Conservation (phyloP, 2,113 vertebrate species). For the Ginglymostoma cirratum region DNA sequence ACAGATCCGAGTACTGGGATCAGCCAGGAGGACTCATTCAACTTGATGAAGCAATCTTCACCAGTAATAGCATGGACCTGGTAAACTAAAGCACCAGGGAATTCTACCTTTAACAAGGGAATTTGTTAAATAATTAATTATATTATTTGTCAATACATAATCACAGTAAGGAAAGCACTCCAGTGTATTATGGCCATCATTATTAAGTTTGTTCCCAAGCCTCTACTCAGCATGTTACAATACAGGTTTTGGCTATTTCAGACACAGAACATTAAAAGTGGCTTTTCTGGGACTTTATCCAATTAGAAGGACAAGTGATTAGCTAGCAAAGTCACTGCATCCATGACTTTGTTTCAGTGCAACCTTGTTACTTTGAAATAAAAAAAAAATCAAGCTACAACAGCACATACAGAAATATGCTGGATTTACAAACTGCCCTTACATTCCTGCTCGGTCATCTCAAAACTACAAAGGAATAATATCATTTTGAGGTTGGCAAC, state of each 20-base stretch:
- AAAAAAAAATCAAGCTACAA: too few relatives aligned
- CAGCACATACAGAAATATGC: neutral
- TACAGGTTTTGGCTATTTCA: neutral
- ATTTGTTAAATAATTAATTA: conserved; percentile 5
- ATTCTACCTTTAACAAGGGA: neutral
- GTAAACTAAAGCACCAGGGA: conserved; percentile 13
- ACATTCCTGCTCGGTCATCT: neutral
- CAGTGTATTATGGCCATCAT: neutral
- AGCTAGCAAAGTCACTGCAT: neutral
- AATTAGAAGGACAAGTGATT: neutral
- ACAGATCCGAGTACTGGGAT: neutral
- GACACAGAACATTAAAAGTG: neutral
- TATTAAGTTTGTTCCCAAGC: neutral
- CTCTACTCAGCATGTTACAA: neutral
- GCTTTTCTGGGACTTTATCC: neutral
- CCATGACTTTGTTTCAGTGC: neutral
- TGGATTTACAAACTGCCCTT: neutral
- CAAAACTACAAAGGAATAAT: too few relatives aligned
- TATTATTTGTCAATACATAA: neutral
- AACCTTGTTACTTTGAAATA: neutral
- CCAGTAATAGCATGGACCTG: neutral
- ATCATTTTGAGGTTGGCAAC: too few relatives aligned
- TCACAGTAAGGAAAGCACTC: neutral
- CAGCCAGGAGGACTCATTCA: neutral
- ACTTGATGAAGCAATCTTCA: neutral